Evolutionary conservation across 2,113 vertebrate genomes (phyloP), one percentile per base, ranked within the genome.

Genomic region (Odontesthes bonariensis): DNA sequence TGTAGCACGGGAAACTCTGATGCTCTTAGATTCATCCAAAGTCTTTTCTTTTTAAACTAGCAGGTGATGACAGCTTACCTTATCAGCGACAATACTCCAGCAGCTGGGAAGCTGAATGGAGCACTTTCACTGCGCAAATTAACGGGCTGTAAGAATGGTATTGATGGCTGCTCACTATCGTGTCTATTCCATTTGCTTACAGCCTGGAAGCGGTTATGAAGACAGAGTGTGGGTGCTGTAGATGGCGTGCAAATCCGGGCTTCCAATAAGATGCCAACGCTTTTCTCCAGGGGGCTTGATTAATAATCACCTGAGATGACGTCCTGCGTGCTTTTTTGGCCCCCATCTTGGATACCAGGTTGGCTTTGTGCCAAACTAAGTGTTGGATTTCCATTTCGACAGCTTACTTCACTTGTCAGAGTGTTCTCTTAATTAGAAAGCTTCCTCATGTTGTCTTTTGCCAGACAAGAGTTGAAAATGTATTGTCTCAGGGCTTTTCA

Each of bases 351-450:
- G 83, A 81, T 47, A 76, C 75, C 86, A 84, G 89, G 82, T 86
- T 80, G 53, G 75, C 81, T 79, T 78, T 70, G 74, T 73, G 75
- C 77, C 67, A 76, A 91, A 86, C 85, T 79, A 72, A 82, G 79
- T 62, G 55, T 60, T 76, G 82, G 73, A 91, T 92, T 93, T 92
- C 90, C 83, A 91, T 90, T 92, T 88, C 89, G 89, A 92, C 84
- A 82, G 87, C 88, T 90, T 85, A 87, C 82, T 78, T 71, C 73
- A 60, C 77, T 69, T 65, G 73, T 86, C 89, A 89, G 75, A 85
- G 82, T 40, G 81, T 83, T 91, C 81, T 84, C 90, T 90, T 91
- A 90, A 94, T 93, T 91, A 91, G 81, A 86, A 76, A 64, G 83
- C 75, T 83, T 87, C 76, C 58, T 75, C 77, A 76, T 35, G 73